Evolutionary conservation across 2,888 invertebrate species (phyloP), one percentile per base, ranked within the genome.

Genomic region (Acanthopleura granulata): DNA sequence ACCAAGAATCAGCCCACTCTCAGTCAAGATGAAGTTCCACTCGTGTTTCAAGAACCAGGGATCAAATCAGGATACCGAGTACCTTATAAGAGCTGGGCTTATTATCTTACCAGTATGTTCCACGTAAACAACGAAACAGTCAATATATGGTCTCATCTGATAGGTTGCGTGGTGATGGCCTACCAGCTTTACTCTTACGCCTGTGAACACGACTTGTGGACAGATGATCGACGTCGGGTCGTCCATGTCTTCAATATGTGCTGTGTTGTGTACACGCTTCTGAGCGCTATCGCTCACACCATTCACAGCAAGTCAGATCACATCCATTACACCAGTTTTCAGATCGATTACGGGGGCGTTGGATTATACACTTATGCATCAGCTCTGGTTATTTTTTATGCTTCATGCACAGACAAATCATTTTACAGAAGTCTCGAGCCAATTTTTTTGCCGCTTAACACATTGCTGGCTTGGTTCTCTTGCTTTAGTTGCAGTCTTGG

Each of bases 61-160:
- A 81, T 87, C 30, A 50, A 77, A 25, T 75, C 77, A 3, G 86
- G 84, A 22, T 87, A 85, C 78, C 78, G 87, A 0, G 79, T 71
- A 16, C 61, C 77, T 22, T 61, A 80, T 49, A 76, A 78, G 71
- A 73, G 82, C 0, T 83, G 82, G 81, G 27, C 40, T 14, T 86
- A 85, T 76, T 87, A 87, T 73, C 16, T 84, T 0, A 16, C 66
- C 50, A 86, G 87, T 73, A 62, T 82, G 18, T 79, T 83, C 69
- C 82, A 85, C 76, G 73, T 87, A 3, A 84, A 87, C 79, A 87
- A 86, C 75, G 87, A 87, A 74, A 80, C 85, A 0, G 71, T 82
- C 16, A 87, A 87, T 74, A 82, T 87, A 12, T 87, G 87, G 86
- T 82, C 83, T 0, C 87, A 87, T 74, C 29, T 81, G 11, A n/a